Evolutionary conservation across 2,888 invertebrate genomes (phyloP), one percentile per base, ranked within the genome.

Genomic region (Altica lythri): DNA sequence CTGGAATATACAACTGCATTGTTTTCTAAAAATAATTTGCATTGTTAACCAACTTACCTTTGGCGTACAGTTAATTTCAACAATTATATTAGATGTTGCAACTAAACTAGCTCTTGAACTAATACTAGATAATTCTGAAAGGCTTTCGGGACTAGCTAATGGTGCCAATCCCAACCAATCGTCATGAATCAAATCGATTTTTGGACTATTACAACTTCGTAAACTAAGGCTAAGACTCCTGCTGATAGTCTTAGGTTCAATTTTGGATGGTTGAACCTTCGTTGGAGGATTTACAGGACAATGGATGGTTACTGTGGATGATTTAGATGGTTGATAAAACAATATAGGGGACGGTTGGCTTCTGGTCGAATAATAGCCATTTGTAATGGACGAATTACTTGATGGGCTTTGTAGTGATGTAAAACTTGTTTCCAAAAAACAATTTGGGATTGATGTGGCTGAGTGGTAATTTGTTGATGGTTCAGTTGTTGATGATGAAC

Each of bases 121-220:
- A 48, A 88, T 83, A 70, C 89, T 88, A 2, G 89, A 89, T n/a
- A 88, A 82, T 72, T 90, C 90, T 0, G 89, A 90, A 9, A 92
- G 75, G 1, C 89, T 89, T 72, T 92, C 91, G 0, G 91, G 90
- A 45, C 90, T 89, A 6, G 92, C 92, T 14, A 92, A 72, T 0
- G 92, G 91, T 0, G 91, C 92, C 55, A 85, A 75, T 0, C 86
- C 84, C 59, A 83, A 79, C 84, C 85, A 86, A 64, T 85, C 85
- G 62, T 85, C 85, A 63, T 82, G 81, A 34, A 82, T 77, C 17
- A 83, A 69, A 63, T 83, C 83, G 2, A 80, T 72, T 58, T 76
- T 77, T 1, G 66, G 65, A 55, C 62, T 63, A 1, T 62, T 60
- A 14, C 63, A 62, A 16, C 63, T 57, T 30, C 65, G 63, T 14